These are phyloP conservation scores for Heliconius cydno DNA, from an alignment of 2,888 invertebrate species.

Conservation along the genomic window DNA sequence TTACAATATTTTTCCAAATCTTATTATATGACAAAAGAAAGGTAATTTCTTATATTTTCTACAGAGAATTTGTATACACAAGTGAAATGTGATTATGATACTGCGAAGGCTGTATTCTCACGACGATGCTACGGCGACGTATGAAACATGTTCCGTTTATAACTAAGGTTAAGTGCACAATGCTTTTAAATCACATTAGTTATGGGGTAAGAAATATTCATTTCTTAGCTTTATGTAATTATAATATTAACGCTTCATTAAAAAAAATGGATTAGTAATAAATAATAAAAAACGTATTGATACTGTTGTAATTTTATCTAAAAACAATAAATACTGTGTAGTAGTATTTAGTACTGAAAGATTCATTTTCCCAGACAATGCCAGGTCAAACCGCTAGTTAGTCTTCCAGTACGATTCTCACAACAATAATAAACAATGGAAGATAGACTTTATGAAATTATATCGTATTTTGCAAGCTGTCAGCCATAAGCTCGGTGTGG, in stretches of 20 bases:
- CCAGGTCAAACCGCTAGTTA: slow-evolving; percentile 17
- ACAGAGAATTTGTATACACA: slow-evolving; percentile 7
- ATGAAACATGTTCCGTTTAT: slow-evolving; percentile 7
- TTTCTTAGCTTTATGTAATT: background rate
- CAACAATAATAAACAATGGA: slow-evolving; percentile 32
- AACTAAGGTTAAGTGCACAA: slow-evolving; percentile 11
- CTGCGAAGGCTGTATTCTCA: slow-evolving; percentile 24
- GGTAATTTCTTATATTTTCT: background rate
- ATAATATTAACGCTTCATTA: background rate
- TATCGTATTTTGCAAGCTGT: slow-evolving; percentile 37
- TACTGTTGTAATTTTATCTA: too few relatives aligned
- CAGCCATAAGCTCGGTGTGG: slow-evolving; percentile 26
- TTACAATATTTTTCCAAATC: too few relatives aligned
- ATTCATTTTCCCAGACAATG: background rate
- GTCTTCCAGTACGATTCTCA: slow-evolving; percentile 18
- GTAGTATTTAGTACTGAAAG: background rate
- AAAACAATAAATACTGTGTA: background rate
- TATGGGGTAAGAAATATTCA: background rate
- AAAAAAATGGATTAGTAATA: background rate
- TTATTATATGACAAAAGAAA: background rate
- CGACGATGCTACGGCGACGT: background rate
- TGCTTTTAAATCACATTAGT: background rate
- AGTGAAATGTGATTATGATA: slow-evolving; percentile 24
- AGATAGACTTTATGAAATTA: slow-evolving; percentile 36
- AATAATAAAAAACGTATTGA: background rate